phyloP scores from a whole-genome alignment of 2,113 vertebrate species.

The Nothocercus nigrocapillus region DNA sequence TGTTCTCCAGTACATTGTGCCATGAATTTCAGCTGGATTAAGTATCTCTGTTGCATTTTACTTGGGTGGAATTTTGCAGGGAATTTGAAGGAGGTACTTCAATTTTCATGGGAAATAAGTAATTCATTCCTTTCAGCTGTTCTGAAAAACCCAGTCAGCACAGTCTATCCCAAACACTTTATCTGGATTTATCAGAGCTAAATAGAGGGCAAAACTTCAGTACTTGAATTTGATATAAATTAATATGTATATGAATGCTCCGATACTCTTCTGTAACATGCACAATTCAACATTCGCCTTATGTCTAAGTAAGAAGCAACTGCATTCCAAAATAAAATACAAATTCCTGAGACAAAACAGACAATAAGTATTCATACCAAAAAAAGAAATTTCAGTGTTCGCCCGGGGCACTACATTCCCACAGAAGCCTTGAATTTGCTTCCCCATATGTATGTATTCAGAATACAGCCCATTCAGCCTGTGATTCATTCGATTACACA shows the following conservation, averaged over 20 bases:
- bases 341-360: neutral
- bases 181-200: neutral
- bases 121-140: neutral
- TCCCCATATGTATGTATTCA: neutral
- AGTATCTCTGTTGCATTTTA: neutral
- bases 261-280: neutral
- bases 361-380: neutral
- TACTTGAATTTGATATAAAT: neutral
- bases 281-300: neutral
- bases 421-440: neutral
- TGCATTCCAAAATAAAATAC: neutral
- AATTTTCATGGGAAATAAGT: neutral
- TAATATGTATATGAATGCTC: neutral
- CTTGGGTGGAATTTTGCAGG: neutral
- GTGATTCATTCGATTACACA: neutral
- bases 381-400: neutral
- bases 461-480: neutral
- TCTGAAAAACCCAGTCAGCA: neutral
- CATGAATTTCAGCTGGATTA: neutral
- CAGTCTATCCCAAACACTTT: neutral
- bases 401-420: neutral
- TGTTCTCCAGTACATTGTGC: neutral
- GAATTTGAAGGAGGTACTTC: neutral
- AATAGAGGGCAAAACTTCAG: neutral
- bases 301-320: neutral